Evolutionary conservation across 2,113 vertebrate species (phyloP).

Genomic region (Andinoacara biseriatus): DNA sequence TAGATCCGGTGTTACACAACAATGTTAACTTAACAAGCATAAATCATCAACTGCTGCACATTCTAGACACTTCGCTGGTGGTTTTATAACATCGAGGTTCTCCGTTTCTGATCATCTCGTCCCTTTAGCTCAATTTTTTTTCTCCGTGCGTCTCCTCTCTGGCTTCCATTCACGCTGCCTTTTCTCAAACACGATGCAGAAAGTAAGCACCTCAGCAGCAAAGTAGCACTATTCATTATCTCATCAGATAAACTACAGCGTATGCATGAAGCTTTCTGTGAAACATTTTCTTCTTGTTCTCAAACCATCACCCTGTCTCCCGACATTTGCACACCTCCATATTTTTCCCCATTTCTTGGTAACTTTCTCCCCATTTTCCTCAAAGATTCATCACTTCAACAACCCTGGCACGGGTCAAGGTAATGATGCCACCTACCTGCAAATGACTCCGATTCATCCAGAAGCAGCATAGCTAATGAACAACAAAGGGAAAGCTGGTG

Average conservation of each 20-base stretch:
- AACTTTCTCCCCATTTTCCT: neutral
- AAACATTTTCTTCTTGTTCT: neutral
- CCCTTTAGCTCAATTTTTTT: neutral
- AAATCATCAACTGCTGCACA: neutral
- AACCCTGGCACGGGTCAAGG: neutral
- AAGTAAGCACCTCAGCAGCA: neutral
- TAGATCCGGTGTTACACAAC: slow-evolving; percentile 71
- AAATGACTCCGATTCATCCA: slow-evolving; percentile 74
- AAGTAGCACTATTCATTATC: neutral
- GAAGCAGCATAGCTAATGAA: slow-evolving; percentile 67
- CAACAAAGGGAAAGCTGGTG: slow-evolving; percentile 28
- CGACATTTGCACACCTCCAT: neutral
- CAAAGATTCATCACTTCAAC: no score
- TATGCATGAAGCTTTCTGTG: neutral
- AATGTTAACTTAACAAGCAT: slow-evolving; percentile 49
- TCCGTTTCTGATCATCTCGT: neutral
- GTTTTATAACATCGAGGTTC: neutral
- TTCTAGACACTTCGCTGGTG: neutral
- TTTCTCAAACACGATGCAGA: neutral
- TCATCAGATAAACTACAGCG: neutral
- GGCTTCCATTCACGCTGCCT: neutral
- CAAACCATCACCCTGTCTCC: neutral
- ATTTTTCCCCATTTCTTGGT: neutral
- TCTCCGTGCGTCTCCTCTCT: neutral
- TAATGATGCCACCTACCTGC: slow-evolving; percentile 59